phyloP scores from a whole-genome alignment of 37 sponge, comb jelly and placozoan genomes.

The Halichondria panicea region DNA sequence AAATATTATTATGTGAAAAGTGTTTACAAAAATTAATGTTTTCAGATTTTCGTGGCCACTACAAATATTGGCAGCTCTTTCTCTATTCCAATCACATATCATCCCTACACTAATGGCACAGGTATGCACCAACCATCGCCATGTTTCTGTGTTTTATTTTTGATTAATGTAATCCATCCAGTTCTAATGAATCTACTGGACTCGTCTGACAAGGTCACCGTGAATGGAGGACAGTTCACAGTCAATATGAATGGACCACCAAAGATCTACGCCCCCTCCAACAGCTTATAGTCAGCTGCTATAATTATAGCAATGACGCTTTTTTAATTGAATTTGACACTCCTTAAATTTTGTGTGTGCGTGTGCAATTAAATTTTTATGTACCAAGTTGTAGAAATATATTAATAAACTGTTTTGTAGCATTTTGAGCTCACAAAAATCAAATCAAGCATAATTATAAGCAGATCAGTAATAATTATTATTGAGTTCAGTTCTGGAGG shows the following conservation, averaged over 20 bases:
- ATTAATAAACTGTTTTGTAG: too few species aligned
- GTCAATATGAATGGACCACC: conserved; percentile 78
- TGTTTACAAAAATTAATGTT: background rate
- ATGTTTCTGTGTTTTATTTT: background rate
- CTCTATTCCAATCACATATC: conserved; percentile 68
- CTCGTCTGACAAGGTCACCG: conserved; percentile 52
- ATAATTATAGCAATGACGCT: too few species aligned
- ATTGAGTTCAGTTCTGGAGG: background rate
- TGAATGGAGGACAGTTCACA: conserved; percentile 42
- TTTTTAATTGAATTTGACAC: too few species aligned
- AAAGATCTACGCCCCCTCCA: conserved; percentile 66
- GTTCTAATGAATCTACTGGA: conserved; percentile 65
- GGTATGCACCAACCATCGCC: conserved; percentile 21
- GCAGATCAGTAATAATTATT: background rate
- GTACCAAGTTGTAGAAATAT: too few species aligned
- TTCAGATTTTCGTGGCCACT: conserved; percentile 70
- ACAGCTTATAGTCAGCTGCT: too few species aligned
- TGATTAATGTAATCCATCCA: conserved; percentile 8
- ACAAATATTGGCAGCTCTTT: conserved; percentile 64
- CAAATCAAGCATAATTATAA: background rate
- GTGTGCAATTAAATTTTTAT: too few species aligned
- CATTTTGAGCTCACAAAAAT: too few species aligned
- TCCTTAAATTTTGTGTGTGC: too few species aligned
- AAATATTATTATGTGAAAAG: background rate
- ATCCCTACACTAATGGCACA: conserved; percentile 73